Evolutionary conservation across 2,888 invertebrate species (phyloP).

Genomic region (Catocala nupta): DNA sequence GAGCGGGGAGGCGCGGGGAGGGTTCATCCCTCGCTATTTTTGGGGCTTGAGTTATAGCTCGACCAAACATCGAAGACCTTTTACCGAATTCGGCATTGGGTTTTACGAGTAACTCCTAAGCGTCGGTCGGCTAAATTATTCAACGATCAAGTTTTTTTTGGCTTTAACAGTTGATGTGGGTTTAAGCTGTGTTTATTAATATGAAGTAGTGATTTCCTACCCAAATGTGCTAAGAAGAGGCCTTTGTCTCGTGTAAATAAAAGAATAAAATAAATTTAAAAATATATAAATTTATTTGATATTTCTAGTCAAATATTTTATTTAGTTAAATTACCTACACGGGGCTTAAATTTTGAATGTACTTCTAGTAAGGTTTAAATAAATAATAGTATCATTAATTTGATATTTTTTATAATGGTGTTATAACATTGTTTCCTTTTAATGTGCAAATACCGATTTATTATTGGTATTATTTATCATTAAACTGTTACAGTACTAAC

Average conservation of each 20-base stretch:
- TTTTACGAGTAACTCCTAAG: slow-evolving; percentile 82
- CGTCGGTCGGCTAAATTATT: slow-evolving; percentile 81
- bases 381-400: too few species aligned
- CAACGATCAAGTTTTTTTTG: slow-evolving; percentile 68
- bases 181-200: slow-evolving; percentile 65
- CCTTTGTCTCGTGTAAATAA: background rate
- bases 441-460: too few species aligned
- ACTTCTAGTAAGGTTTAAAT: too few species aligned
- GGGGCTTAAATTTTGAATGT: too few species aligned
- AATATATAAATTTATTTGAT: too few species aligned
- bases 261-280: background rate
- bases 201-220: slow-evolving; percentile 52
- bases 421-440: too few species aligned
- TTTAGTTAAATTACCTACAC: too few species aligned
- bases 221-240: slow-evolving; percentile 1
- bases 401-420: too few species aligned
- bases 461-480: too few species aligned
- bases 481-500: too few species aligned
- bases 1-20: slow-evolving; percentile 54
- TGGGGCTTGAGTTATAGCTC: slow-evolving; percentile 83
- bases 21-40: slow-evolving; percentile 80
- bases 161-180: slow-evolving; percentile 61
- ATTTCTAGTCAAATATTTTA: too few species aligned
- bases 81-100: slow-evolving; percentile 82
- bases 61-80: slow-evolving; percentile 85